Conservation (phyloP, 2,113 vertebrate species). For the Dissostichus mawsoni region DNA sequence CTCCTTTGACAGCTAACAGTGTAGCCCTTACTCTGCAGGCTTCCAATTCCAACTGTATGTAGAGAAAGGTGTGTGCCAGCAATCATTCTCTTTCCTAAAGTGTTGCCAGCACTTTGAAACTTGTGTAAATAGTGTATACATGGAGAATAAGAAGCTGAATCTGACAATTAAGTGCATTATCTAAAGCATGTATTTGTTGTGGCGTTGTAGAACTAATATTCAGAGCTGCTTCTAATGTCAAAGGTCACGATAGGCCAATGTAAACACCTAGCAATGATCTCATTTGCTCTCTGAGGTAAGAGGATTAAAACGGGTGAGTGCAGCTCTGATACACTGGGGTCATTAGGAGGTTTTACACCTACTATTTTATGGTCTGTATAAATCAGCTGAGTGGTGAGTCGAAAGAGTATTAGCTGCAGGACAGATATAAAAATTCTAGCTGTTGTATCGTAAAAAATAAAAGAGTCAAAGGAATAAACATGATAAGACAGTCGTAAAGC, state of each 20-base stretch:
- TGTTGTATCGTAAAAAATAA: not conserved
- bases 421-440: not conserved
- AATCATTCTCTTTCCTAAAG: constrained; percentile 40
- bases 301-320: not conserved
- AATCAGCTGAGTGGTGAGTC: constrained; percentile 22
- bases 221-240: constrained; percentile 22
- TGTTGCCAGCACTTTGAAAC: constrained; percentile 37
- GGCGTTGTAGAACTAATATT: not conserved
- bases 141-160: constrained; percentile 22
- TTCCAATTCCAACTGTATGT: constrained; percentile 46
- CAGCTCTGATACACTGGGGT: constrained; percentile 17
- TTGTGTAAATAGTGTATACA: constrained; percentile 31
- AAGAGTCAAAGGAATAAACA: not conserved
- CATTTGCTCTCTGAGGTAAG: constrained; percentile 5
- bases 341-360: constrained; percentile 1
- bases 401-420: not conserved
- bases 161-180: constrained; percentile 32
- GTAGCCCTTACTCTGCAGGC: constrained; percentile 41
- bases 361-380: constrained; percentile 7
- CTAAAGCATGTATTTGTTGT: constrained; percentile 29
- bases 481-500: not conserved
- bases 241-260: constrained; percentile 13
- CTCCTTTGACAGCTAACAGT: constrained; percentile 53
- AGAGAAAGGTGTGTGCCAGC: constrained; percentile 44
- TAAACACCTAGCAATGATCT: constrained; percentile 23